Evolutionary conservation across 1,140 invertebrate genomes (phyloP), one percentile per base, ranked within the genome.

Genomic region (Diorhabda sublineata): DNA sequence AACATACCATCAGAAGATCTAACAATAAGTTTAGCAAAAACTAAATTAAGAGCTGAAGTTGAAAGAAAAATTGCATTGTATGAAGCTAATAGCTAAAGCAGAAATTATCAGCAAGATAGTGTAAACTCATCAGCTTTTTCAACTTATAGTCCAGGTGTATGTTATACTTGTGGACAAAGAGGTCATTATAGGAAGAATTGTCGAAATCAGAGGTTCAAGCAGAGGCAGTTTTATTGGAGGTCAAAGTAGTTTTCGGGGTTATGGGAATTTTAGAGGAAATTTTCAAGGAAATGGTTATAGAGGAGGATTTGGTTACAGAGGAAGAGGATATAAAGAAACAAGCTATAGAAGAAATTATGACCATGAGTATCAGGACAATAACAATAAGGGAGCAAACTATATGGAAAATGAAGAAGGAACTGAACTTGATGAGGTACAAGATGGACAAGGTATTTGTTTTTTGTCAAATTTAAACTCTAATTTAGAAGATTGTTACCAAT

Each of bases 371-470:
- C 6, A 59, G 11, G 4, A 26, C 2, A 41, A 11, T 5, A 59
- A 59, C 58, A 5, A 59, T 3, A 59, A n/a, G 42, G 3, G 58
- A 0, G 3, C 11, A 6, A 41, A 61, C 42, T 45, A 26, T 9
- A 7, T 4, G 60, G 42, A 61, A 42, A 9, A 42, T 7, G 45
- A 52, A 6, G 2, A 61, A 64, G 45, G 45, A 45, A 56, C 1
- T 6, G 44, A 68, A 61, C 8, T 47, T 52, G 8, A 52, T 26
- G 44, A 43, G 8, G 6, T 9, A 7, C 42, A 47, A 60, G 59
- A 47, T 42, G 26, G 42, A 42, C 26, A 43, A 52, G 60, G 66
- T 56, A 56, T 61, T 45, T 61, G 66, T 52, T 68, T 62, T 61
- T 60, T 60, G 42, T 5, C 57, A 52, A 52, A 52, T 52, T 5